Evolutionary conservation across 2,113 vertebrate species (phyloP), one percentile per base, ranked within the genome.

Genomic region (Microcebus griseorufus): DNA sequence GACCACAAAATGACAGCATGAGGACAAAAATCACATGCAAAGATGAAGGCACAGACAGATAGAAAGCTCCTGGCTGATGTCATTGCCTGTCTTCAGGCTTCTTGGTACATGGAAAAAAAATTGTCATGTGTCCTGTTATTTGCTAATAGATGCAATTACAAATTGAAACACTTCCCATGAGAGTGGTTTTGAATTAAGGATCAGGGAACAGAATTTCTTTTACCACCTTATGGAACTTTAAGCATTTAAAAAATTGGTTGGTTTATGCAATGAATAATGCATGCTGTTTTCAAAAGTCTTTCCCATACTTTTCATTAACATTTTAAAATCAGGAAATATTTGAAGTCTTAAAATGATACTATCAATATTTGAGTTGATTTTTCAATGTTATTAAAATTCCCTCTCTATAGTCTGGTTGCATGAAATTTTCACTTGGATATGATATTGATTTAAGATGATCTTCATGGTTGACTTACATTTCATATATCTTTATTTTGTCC

Each of bases 381-480:
- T 92, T 94, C 23, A 87, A 32, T 92, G 94, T 87, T 79, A 90
- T 93, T 94, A 73, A 87, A 96, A 88, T 84, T 95, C 32, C 45
- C 11, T 90, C 17, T 20, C 29, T 93, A 37, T 32, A 16, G 3
- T 88, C 27, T 93, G 69, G 62, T 51, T 94, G 9, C 29, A 60
- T 76, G 20, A 32, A 95, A 62, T 86, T 94, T 88, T 89, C 48
- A 92, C 37, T 64, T 78, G n/a, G 39, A 42, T 88, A 29, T 92
- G 29, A 79, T 89, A 67, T 58, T 93, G 72, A 65, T 70, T 79
- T 93, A 90, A 69, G 80, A 89, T 92, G 25, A 65, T 89, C 92
- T 96, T 76, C 29, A 34, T 18, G 11, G 32, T 67, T 94, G 34
- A 86, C 7, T 75, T 93, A 62, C 13, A 67, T 69, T 82, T 96